Base-by-base conservation (phyloP, 2,888 invertebrate genomes). In the Stomorhina lunata region DNA sequence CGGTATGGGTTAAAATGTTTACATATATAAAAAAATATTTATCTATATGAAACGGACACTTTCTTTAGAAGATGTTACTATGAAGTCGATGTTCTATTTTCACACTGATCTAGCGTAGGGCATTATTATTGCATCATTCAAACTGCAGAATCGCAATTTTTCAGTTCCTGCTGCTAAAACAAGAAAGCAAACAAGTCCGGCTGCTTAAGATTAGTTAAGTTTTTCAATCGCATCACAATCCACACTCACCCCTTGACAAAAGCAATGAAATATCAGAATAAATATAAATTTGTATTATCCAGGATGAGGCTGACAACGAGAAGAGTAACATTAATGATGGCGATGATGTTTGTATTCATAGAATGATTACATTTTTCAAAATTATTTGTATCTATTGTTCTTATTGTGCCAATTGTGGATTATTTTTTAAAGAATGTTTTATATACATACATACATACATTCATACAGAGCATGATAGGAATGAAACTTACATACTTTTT, bases 341-440 rank as follows among this genome's bases (percentile, higher is more conserved):
- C 2, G 65, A 50, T 69, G 73, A 12, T 59, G 15, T 22, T n/a
- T 59, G 17, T 29, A 27, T 27, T 25, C 9, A 43, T 15, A 63
- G 10, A 29, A 37, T 40, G 25, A 61, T 61, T 37, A 48, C 50
- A 20, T 48, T 75, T 76, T 50, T 61, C 15, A 37, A 37, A 37
- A 50, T 78, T 78, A 55, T 69, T 57, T 75, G 50, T 63, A 53
- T 59, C 75, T 71, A 71, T 82, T 82, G 75, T 79, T 82, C 75
- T 71, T 76, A 66, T 79, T 82, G 66, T 61, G 65, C 69, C 75
- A 82, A 82, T 79, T 82, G 82, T 79, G 79, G 75, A 82, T 82
- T 79, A 79, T 78, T 17, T 65, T 79, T 63, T 53, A 20, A 29
- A 34, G 25, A 17, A 20, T 55, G 10, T 72, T 40, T 17, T 61